Conservation (phyloP, 2,797 vertebrate species). For the Myiotriccus ornatus region DNA sequence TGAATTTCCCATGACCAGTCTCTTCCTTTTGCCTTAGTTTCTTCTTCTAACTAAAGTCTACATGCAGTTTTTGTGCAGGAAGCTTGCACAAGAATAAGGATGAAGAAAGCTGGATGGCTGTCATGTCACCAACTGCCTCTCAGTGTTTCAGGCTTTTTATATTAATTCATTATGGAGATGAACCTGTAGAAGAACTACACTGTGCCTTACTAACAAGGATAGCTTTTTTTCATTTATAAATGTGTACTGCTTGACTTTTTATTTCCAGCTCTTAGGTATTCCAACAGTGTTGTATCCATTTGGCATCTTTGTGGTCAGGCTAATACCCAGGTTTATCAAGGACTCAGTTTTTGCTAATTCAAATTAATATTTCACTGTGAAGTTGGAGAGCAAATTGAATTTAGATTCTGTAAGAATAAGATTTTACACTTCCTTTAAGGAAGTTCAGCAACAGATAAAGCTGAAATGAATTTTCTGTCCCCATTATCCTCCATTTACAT, state of each 20-base stretch:
- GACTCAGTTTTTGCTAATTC: neutral
- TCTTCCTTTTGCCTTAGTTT: neutral
- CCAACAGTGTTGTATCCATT: neutral
- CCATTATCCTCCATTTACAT: neutral
- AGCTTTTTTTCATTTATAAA: neutral
- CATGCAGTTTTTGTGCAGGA: neutral
- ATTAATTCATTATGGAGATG: neutral
- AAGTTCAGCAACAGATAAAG: neutral
- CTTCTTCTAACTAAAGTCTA: neutral
- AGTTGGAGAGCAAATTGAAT: neutral
- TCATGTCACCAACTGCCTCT: neutral
- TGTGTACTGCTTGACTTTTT: neutral
- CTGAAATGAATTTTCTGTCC: neutral
- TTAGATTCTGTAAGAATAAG: neutral
- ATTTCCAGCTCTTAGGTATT: neutral
- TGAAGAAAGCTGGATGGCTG: neutral
- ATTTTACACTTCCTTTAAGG: neutral
- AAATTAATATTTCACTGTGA: neutral
- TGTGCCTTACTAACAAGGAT: neutral
- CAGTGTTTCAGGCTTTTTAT: neutral
- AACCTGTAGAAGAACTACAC: neutral
- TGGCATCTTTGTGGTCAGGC: neutral
- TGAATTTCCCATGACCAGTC: neutral
- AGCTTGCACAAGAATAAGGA: neutral
- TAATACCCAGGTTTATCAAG: neutral